A percentile compares a stretch with the other conserved stretches of the same genome.
Evolutionary conservation across 2,797 vertebrate species (phyloP).

Genomic region (Otolemur crassicaudatus): DNA sequence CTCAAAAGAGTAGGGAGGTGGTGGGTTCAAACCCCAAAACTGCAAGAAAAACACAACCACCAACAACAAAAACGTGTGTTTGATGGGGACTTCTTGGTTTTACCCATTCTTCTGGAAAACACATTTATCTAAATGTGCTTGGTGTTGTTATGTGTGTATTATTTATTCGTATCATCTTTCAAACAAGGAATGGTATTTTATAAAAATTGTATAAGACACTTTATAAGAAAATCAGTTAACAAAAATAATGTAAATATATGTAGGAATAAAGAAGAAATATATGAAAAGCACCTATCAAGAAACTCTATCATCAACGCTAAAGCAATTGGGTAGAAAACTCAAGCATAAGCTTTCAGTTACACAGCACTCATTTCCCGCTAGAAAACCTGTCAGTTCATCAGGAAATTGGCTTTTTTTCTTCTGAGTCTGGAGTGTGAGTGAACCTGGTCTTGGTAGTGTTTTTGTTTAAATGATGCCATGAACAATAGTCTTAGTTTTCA

Average conservation of each 20-base stretch:
- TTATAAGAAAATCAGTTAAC: background rate
- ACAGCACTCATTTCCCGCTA: background rate
- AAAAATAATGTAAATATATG: background rate
- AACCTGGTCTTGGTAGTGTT: background rate
- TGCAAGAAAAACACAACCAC: no score
- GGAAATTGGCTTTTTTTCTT: background rate
- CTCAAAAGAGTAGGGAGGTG: no score
- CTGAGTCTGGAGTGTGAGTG: background rate
- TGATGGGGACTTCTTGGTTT: background rate
- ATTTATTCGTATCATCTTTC: background rate
- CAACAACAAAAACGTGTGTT: background rate
- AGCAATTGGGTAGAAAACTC: background rate
- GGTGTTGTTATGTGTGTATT: background rate
- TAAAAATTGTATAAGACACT: background rate
- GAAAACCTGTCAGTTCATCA: conserved; percentile 47
- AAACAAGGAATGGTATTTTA: background rate
- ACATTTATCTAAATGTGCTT: background rate
- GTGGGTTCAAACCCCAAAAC: no score
- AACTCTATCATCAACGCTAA: background rate
- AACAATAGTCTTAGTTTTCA: background rate
- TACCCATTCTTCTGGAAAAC: background rate
- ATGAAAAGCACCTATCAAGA: conserved; percentile 5
- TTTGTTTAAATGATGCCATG: conserved; percentile 2
- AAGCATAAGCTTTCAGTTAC: background rate
- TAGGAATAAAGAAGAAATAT: background rate